These are phyloP conservation scores for Brachionus sp. DNA, from an alignment of 1,140 invertebrate genomes.

Conservation along the genomic window DNA sequence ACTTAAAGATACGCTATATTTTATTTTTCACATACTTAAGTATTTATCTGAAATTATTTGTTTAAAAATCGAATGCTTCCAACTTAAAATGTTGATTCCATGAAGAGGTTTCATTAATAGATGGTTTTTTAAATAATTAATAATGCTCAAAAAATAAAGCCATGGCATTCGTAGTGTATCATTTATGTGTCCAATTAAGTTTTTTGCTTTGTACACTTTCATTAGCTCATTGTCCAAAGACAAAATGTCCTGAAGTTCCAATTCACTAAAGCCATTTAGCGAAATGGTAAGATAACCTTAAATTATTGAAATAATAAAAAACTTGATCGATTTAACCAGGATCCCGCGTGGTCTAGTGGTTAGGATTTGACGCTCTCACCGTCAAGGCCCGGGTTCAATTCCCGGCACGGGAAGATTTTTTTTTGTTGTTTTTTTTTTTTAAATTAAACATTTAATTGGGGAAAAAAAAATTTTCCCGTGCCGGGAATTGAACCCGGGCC, in stretches of 20 bases:
- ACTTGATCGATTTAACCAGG: background rate
- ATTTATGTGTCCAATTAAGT: background rate
- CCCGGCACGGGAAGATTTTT: background rate
- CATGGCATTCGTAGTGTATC: background rate
- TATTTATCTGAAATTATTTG: conserved; percentile 11
- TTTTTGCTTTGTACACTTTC: background rate
- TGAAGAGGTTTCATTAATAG: background rate
- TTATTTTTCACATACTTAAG: conserved; percentile 11
- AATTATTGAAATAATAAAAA: background rate
- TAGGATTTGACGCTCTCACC: background rate
- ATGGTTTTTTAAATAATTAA: background rate
- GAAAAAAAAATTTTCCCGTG: background rate
- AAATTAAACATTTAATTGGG: background rate
- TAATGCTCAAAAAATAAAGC: background rate
- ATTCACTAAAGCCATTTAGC: conserved; percentile 11
- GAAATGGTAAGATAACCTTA: conserved; percentile 19
- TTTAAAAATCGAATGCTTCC: conserved; percentile 45
- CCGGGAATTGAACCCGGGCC: background rate
- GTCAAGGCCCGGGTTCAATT: background rate
- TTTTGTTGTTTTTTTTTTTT: background rate
- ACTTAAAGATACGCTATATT: background rate
- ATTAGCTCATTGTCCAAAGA: conserved; percentile 27
- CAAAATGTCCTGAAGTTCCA: conserved; percentile 31
- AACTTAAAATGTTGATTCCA: background rate
- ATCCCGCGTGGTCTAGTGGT: background rate